Evolutionary conservation across 2,797 vertebrate genomes (phyloP), one percentile per base, ranked within the genome.

Genomic region (Cirrhinus mrigala): DNA sequence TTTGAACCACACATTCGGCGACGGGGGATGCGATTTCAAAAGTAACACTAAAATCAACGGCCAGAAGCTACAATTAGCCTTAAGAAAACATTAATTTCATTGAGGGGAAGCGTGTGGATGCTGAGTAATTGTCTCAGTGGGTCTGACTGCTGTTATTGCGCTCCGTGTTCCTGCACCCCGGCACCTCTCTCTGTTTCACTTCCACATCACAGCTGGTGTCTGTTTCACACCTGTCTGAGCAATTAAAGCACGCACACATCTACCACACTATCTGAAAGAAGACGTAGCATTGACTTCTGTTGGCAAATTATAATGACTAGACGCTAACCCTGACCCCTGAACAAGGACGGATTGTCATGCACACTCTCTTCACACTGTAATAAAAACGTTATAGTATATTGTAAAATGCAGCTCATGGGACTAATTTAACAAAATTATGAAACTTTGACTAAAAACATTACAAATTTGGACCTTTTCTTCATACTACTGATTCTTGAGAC

Each of bases 61-160:
- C 27, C 29, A 66, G 66, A 87, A 87, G 68, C 54, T 75, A 80
- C 81, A 87, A 87, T 86, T 83, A 89, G 40, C 50, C 60, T 74
- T 66, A 52, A 77, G 83, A 85, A 87, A 87, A 85, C 84, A 86
- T 85, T 84, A 2, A 76, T 86, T 88, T 79, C n/a, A 75, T 68
- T 83, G 85, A 85, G 46, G 74, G 82, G 80, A 85, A 82, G 50
- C 60, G 22, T 87, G 73, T 82, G 66, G 74, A 68, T 86, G 86
- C 52, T 18, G 66, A 64, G 76, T 84, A 87, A 87, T 89, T 85
- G 83, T 87, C 87, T 83, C 87, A 69, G 89, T 66, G 82, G 80
- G 83, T 76, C 22, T 73, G 54, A 68, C 76, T 87, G 62, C 76
- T 70, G 77, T 85, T 82, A 15, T 62, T 68, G 56, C 14, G 9